phyloP scores from a whole-genome alignment of 2,888 invertebrate species.

The Amiota mariae region DNA sequence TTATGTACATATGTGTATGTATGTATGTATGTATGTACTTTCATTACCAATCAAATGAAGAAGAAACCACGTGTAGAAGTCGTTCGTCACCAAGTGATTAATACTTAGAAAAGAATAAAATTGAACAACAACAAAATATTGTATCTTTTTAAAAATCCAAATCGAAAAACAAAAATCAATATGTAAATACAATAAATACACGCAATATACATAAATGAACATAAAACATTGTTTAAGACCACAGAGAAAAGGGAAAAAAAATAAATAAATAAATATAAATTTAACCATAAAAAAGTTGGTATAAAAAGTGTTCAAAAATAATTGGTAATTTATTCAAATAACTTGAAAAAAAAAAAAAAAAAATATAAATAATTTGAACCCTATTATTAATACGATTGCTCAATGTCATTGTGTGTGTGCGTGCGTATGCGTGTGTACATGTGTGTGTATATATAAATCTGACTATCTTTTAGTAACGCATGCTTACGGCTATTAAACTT shows the following conservation, averaged over 20 bases:
- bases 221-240: neutral
- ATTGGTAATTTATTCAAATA: constrained; percentile 70
- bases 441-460: neutral
- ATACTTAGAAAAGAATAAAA: neutral
- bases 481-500: constrained; percentile 29
- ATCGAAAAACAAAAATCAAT: constrained; percentile 19
- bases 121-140: neutral
- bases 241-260: neutral
- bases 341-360: constrained; percentile 55
- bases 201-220: constrained; percentile 21
- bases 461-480: neutral
- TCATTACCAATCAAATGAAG: neutral
- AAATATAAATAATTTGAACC: constrained; percentile 52
- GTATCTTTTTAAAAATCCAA: neutral
- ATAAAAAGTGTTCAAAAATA: constrained; percentile 50
- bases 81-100: neutral
- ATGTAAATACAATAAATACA: constrained; percentile 29
- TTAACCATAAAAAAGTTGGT: constrained; percentile 24
- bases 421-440: neutral
- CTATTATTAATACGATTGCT: constrained; percentile 66
- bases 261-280: constrained; percentile 1
- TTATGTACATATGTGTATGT: too few relatives aligned
- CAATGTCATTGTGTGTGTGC: constrained; percentile 43
- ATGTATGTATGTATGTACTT: too few relatives aligned
- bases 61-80: neutral